Conservation (phyloP, 2,888 invertebrate genomes). For the Xanthostigma xanthostigma region DNA sequence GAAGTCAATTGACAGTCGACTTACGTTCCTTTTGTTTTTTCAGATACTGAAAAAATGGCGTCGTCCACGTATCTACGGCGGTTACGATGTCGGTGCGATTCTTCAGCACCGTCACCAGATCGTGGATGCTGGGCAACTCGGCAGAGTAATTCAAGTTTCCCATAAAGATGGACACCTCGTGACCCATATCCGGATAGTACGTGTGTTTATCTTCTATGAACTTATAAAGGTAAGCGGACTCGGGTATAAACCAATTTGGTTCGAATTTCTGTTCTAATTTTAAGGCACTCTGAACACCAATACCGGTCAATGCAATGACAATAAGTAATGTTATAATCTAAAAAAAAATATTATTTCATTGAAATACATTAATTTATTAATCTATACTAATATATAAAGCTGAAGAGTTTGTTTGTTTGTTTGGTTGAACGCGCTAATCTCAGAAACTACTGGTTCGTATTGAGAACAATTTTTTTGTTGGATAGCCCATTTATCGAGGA, state of each 20-base stretch:
- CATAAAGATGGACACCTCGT: conserved; percentile 47
- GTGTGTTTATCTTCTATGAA: conserved; percentile 38
- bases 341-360: conserved; percentile 21
- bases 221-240: conserved; percentile 47
- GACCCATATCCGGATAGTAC: conserved; percentile 51
- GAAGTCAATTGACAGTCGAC: conserved; percentile 3
- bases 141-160: conserved; percentile 48
- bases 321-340: conserved; percentile 42
- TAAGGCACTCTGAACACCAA: conserved; percentile 45
- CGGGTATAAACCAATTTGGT: conserved; percentile 64
- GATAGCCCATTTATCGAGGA: no score
- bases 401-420: no score
- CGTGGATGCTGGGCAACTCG: conserved; percentile 41
- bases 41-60: conserved; percentile 47
- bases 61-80: conserved; percentile 46
- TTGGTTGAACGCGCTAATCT: no score
- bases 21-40: conserved; percentile 17
- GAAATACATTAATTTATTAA: conserved; percentile 2
- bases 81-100: conserved; percentile 36
- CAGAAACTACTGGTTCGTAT: no score
- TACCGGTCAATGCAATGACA: conserved; percentile 34
- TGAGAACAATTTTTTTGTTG: no score
- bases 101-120: conserved; percentile 35
- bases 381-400: no score
- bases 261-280: conserved; percentile 64